Percentiles rank a stretch among this genome's conserved stretches.
Evolutionary conservation across 1,140 invertebrate genomes (phyloP).

Genomic region (Scaptomyza pallida): DNA sequence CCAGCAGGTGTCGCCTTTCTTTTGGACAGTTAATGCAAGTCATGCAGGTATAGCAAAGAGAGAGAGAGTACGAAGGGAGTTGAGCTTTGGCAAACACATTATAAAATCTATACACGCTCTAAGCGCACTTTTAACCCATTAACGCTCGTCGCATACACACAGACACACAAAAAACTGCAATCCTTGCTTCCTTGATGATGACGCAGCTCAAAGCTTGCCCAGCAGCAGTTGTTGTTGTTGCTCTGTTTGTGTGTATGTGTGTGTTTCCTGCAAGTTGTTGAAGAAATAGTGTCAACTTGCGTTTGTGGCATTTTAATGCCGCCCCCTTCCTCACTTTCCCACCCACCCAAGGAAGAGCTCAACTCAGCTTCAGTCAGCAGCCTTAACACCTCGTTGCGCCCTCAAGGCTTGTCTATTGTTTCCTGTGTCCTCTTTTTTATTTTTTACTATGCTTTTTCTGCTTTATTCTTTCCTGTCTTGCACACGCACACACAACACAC

Average conservation of each 20-base stretch:
- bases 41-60: conserved; percentile 47
- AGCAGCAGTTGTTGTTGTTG: conserved; percentile 5
- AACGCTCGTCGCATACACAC: conserved; percentile 49
- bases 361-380: conserved; percentile 15
- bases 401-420: conserved; percentile 71
- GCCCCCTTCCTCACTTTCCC: background rate
- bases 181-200: conserved; percentile 65
- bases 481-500: conserved; percentile 28
- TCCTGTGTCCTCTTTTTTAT: conserved; percentile 41
- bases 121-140: conserved; percentile 80
- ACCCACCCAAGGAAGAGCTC: background rate
- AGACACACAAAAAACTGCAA: conserved; percentile 20
- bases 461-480: conserved; percentile 5
- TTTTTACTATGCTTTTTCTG: background rate
- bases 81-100: conserved; percentile 67
- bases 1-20: conserved; percentile 49
- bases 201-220: conserved; percentile 64
- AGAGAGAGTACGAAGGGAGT: background rate
- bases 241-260: conserved; percentile 1
- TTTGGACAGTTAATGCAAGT: conserved; percentile 52
- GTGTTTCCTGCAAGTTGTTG: conserved; percentile 51
- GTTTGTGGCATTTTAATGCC: conserved; percentile 75
- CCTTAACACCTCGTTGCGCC: conserved; percentile 60
- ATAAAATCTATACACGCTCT: conserved; percentile 78
- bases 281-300: conserved; percentile 79